phyloP scores from a whole-genome alignment of 2,888 invertebrate genomes.

The Pharmacophagus antenor region DNA sequence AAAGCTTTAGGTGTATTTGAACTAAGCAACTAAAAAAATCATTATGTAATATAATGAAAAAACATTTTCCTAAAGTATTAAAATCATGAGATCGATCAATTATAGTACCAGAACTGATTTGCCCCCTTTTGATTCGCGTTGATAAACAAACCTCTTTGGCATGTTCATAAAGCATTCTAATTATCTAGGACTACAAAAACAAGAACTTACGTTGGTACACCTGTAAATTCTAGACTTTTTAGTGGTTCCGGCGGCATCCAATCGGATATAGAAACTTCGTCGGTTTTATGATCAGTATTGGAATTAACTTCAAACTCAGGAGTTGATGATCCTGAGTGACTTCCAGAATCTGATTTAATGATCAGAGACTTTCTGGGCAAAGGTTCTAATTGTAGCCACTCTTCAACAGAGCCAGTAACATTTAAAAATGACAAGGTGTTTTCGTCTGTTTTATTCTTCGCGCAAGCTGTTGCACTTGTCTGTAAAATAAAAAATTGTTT shows the following conservation, averaged over 20 bases:
- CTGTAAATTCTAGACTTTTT: conserved; percentile 76
- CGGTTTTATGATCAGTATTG: conserved; percentile 32
- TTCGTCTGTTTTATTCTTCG: conserved; percentile 37
- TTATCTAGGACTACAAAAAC: too few relatives aligned
- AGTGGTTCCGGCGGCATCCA: conserved; percentile 83
- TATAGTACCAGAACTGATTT: too few relatives aligned
- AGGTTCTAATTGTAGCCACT: conserved; percentile 66
- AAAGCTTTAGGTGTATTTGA: too few relatives aligned
- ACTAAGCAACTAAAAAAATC: too few relatives aligned
- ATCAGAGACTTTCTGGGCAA: conserved; percentile 49
- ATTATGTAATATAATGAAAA: too few relatives aligned
- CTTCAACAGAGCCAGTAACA: conserved; percentile 59
- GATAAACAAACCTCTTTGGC: too few relatives aligned
- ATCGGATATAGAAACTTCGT: conserved; percentile 62
- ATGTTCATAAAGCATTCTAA: too few relatives aligned
- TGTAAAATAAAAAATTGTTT: conserved; percentile 32
- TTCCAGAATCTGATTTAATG: conserved; percentile 36
- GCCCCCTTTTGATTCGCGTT: too few relatives aligned
- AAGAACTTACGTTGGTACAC: conserved; percentile 78
- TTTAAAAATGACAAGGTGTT: conserved; percentile 61
- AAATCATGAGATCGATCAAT: too few relatives aligned
- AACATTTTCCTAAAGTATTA: too few relatives aligned
- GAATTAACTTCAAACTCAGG: conserved; percentile 35
- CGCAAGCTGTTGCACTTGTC: conserved; percentile 18
- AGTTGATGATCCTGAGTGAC: conserved; percentile 36